Evolutionary conservation across 30 jellyfish, hydroid and myxozoan species (phyloP).

Genomic region (Pelagia noctiluca): DNA sequence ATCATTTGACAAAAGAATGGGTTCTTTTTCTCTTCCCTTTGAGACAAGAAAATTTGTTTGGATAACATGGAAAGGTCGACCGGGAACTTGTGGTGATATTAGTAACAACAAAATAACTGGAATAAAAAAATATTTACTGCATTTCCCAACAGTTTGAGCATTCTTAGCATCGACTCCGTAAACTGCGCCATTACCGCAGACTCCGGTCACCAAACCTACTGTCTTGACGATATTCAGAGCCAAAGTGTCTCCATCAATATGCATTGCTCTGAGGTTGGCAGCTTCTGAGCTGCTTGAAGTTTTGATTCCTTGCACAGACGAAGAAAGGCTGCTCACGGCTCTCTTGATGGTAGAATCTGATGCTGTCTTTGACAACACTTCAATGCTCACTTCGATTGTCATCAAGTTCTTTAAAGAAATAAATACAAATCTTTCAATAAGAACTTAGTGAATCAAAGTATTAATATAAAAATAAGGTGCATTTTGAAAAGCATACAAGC

Average conservation of each 20-base stretch:
- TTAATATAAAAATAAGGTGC: no score
- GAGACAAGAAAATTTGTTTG: no score
- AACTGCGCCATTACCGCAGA: constrained; percentile 85
- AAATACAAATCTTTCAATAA: neutral
- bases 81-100: no score
- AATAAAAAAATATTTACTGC: constrained; percentile 51
- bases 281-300: constrained; percentile 62
- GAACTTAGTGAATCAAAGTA: no score
- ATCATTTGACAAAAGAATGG: no score
- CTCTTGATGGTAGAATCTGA: constrained; percentile 24
- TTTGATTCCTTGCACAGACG: constrained; percentile 39
- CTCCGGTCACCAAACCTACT: constrained; percentile 89
- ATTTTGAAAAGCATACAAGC: no score
- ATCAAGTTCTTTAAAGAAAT: constrained; percentile 55
- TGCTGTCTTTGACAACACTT: constrained; percentile 69
- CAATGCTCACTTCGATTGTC: constrained; percentile 81
- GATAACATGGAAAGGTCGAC: no score
- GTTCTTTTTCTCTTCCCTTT: no score
- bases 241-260: constrained; percentile 78
- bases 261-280: constrained; percentile 62
- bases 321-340: constrained; percentile 15
- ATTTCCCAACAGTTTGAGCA: constrained; percentile 30
- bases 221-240: constrained; percentile 68
- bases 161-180: constrained; percentile 42
- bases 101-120: no score